Evolutionary conservation across 1,140 invertebrate species (phyloP), one percentile per base, ranked within the genome.

Genomic region (Trinorchestia longiramus): DNA sequence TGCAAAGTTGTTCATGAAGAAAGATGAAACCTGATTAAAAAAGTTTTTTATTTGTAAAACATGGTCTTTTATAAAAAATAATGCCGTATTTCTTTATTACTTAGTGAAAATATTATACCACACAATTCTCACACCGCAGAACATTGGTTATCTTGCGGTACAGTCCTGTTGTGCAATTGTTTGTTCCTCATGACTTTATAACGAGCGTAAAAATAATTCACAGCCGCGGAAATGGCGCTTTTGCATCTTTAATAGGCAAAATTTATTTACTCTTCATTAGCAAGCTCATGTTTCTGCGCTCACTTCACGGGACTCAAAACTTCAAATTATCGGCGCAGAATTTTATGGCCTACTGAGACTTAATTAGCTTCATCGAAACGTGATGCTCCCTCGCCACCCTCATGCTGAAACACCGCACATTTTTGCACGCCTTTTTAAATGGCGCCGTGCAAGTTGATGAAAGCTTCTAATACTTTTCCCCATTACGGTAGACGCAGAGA

Each of bases 351-450:
- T 90, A 90, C 88, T 90, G 88, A 90, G 43, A 42, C 88, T 90
- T 90, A 90, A 90, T 90, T 90, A 90, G 41, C 88, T 90, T 43
- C 88, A 90, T 90, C 88, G 88, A 4, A 90, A 90, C 88, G 88
- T 90, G 43, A 90, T 42, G 43, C 43, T 90, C 41, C 43, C 88
- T 90, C n/a, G 41, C 88, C 15, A 90, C 88, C 88, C 88, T 42
- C n/a, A 36, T 3, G 43, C 88, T 90, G 88, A 42, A 90, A 42
- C 88, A 42, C n/a, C 28, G 41, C 43, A 41, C 88, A 90, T 41
- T 90, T 90, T 90, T 90, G 36, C n/a, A 15, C 88, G 41, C 43
- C 43, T 90, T 90, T 90, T 90, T 90, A 90, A 90, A 90, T 90
- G 41, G 28, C n/a, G 88, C 88, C 41, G 43, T 42, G 88, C 15